Conservation (phyloP, 2,113 vertebrate species). For the Lagopus muta region DNA sequence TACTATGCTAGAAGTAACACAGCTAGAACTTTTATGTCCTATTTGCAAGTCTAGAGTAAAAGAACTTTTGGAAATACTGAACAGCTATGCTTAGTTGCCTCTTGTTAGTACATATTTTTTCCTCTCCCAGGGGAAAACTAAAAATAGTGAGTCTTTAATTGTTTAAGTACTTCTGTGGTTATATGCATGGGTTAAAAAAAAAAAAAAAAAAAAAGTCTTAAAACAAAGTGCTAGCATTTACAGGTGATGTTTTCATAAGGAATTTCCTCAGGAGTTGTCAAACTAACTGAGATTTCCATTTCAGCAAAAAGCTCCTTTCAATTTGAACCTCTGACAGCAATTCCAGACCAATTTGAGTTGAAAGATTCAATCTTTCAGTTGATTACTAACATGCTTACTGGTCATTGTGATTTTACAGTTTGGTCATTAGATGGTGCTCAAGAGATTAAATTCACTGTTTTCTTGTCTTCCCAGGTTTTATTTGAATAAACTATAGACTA, state of each 20-base stretch:
- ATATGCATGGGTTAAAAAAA: not conserved
- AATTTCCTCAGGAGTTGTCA: not conserved
- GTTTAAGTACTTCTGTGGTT: not conserved
- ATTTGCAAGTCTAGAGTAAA: not conserved
- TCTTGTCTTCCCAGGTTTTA: not conserved
- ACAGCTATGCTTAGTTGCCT: not conserved
- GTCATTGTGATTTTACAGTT: slow-evolving; percentile 42
- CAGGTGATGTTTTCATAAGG: not conserved
- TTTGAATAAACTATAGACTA: not conserved
- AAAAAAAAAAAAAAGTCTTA: not conserved
- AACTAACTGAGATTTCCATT: slow-evolving; percentile 17
- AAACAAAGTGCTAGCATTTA: slow-evolving; percentile 19
- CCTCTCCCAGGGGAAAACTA: not conserved
- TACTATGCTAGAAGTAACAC: not conserved
- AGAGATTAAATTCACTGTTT: slow-evolving; percentile 34
- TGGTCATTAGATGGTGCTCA: slow-evolving; percentile 68
- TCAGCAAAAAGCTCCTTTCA: not conserved
- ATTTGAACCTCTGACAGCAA: not conserved
- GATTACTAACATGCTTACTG: not conserved
- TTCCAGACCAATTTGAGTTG: not conserved
- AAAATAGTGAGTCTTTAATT: not conserved
- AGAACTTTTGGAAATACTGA: not conserved
- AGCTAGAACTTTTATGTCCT: not conserved
- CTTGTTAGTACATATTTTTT: not conserved
- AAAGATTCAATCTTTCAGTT: not conserved